phyloP scores from a whole-genome alignment of 92 coral and sea anemone genomes.

The Parazoanthus swiftii region DNA sequence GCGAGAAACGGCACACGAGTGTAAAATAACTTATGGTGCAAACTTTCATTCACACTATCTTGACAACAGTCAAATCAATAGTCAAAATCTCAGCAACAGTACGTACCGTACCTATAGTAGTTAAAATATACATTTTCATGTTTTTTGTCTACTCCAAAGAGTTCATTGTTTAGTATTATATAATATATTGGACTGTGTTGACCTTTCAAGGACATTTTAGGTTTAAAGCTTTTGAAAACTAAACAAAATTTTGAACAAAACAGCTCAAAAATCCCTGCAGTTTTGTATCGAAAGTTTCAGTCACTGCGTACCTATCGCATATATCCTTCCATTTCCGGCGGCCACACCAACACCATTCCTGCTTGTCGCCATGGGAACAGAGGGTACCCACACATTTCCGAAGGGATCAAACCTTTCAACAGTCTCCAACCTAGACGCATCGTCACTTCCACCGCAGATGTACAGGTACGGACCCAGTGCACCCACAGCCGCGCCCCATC shows the following conservation, averaged over 20 bases:
- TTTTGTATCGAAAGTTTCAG: neutral
- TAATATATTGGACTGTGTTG: too few relatives aligned
- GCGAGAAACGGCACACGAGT: too few relatives aligned
- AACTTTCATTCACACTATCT: too few relatives aligned
- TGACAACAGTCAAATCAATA: too few relatives aligned
- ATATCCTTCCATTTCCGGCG: constrained; percentile 87
- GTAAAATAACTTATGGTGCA: too few relatives aligned
- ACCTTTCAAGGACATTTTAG: too few relatives aligned
- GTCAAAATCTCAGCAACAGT: too few relatives aligned
- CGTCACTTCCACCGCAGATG: constrained; percentile 99
- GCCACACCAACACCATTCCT: constrained; percentile 99
- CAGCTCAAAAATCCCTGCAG: neutral
- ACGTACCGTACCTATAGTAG: too few relatives aligned
- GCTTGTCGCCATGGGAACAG: constrained; percentile 95
- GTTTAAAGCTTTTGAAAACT: too few relatives aligned
- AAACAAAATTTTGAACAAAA: neutral
- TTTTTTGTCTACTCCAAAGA: too few relatives aligned
- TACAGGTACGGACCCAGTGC: constrained; percentile 91
- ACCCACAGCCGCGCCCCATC: constrained; percentile 99
- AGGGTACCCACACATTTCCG: constrained; percentile 95
- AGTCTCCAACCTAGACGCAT: constrained; percentile 91
- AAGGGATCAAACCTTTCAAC: constrained; percentile 97
- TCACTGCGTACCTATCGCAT: constrained; percentile 82
- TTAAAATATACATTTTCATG: too few relatives aligned
- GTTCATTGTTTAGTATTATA: too few relatives aligned